phyloP scores from a whole-genome alignment of 2,797 vertebrate species.

The Rhodeus uyekii region DNA sequence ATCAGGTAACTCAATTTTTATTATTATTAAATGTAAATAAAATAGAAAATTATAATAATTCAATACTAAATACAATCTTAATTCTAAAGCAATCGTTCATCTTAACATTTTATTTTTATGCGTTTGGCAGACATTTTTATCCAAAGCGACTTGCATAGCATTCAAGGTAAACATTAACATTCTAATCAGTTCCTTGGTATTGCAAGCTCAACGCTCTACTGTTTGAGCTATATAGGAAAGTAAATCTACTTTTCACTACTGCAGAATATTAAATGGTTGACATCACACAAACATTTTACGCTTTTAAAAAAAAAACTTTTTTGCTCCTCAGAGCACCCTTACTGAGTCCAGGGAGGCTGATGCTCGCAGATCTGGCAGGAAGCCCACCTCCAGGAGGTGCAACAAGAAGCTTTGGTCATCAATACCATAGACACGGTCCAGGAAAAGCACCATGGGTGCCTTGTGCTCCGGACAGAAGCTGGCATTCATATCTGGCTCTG shows the following conservation, averaged over 20 bases:
- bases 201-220: no score
- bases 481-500: conserved; percentile 93
- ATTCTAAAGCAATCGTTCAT: background rate
- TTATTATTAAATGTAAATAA: background rate
- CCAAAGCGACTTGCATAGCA: no score
- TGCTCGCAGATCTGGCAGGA: conserved; percentile 93
- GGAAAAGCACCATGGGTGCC: conserved; percentile 96
- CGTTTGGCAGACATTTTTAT: no score
- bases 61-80: background rate
- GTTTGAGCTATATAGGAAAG: no score
- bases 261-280: conserved; percentile 4
- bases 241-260: background rate
- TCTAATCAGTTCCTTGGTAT: no score
- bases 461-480: conserved; percentile 98
- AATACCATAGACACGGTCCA: conserved; percentile 96
- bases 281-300: background rate
- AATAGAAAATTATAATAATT: background rate
- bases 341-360: conserved; percentile 95
- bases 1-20: background rate
- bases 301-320: background rate
- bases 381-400: conserved; percentile 93
- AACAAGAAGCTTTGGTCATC: conserved; percentile 95
- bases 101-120: no score
- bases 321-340: conserved; percentile 59
- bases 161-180: no score